Evolutionary conservation across 2,113 vertebrate species (phyloP).

Genomic region (Piprites chloris): DNA sequence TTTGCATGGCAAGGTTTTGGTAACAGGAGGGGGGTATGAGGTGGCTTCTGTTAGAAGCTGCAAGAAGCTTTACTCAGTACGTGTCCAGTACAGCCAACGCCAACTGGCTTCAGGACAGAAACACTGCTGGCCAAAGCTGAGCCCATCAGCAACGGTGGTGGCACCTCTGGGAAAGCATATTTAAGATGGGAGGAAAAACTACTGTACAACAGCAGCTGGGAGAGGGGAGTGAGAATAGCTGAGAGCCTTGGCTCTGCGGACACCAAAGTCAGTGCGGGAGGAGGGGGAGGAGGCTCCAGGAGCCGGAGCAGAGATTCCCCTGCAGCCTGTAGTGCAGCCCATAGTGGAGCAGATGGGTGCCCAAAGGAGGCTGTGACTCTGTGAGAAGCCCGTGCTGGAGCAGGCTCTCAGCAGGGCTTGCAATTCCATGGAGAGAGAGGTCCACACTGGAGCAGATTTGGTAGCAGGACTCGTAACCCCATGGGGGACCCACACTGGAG

Average conservation of each 20-base stretch:
- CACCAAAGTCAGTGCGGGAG: too few species aligned
- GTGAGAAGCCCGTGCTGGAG: too few species aligned
- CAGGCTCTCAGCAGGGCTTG: too few species aligned
- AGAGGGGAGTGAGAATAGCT: too few species aligned
- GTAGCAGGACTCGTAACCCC: too few species aligned
- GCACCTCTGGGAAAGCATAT: background rate
- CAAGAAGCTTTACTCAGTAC: background rate
- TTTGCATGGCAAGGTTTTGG: background rate
- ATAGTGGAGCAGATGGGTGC: too few species aligned
- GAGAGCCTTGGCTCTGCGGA: too few species aligned
- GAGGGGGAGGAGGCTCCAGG: too few species aligned
- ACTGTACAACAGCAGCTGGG: background rate
- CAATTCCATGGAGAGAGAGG: too few species aligned
- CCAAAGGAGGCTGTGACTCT: too few species aligned
- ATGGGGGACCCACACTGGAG: background rate
- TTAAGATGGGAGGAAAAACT: background rate
- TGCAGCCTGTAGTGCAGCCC: too few species aligned
- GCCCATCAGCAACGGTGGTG: rapidly evolving
- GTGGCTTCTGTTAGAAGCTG: background rate
- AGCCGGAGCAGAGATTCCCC: background rate
- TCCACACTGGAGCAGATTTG: too few species aligned
- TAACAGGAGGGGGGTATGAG: background rate
- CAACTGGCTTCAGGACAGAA: rapidly evolving
- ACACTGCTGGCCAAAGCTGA: background rate
- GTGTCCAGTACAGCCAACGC: background rate